These are phyloP conservation scores for Anthoscopus minutus DNA, from an alignment of 2,113 vertebrate genomes.

Conservation along the genomic window DNA sequence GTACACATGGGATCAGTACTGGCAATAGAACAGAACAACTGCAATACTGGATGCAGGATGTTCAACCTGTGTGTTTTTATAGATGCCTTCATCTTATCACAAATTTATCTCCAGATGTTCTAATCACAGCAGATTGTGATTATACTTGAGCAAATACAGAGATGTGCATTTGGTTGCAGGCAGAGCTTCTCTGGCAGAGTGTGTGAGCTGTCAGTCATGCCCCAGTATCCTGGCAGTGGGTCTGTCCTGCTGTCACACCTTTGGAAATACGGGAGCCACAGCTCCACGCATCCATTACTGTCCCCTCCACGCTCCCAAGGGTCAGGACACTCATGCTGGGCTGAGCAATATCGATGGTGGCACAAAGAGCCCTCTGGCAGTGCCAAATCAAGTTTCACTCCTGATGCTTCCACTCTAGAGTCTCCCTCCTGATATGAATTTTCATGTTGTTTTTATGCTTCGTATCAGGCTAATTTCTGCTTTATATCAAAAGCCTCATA, in stretches of 20 bases:
- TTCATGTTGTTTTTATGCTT: neutral
- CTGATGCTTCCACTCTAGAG: neutral
- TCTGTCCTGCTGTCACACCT: neutral
- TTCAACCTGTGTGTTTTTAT: neutral
- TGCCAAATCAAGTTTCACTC: neutral
- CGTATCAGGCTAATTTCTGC: neutral
- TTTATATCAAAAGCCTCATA: neutral
- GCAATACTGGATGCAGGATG: neutral
- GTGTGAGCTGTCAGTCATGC: rapidly evolving
- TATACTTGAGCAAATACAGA: rapidly evolving
- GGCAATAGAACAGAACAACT: neutral
- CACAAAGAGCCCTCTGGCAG: neutral
- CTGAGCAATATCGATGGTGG: neutral
- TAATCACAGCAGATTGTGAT: neutral
- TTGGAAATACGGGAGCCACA: neutral
- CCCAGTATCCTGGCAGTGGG: no score
- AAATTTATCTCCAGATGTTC: neutral
- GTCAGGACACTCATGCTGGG: neutral
- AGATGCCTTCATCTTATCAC: neutral
- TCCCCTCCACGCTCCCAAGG: rapidly evolving
- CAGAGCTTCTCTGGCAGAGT: neutral
- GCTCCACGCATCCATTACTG: neutral
- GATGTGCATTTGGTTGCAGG: rapidly evolving
- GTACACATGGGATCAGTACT: neutral
- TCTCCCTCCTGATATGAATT: neutral